phyloP scores from a whole-genome alignment of 2,113 vertebrate species.

The Columba janthina region DNA sequence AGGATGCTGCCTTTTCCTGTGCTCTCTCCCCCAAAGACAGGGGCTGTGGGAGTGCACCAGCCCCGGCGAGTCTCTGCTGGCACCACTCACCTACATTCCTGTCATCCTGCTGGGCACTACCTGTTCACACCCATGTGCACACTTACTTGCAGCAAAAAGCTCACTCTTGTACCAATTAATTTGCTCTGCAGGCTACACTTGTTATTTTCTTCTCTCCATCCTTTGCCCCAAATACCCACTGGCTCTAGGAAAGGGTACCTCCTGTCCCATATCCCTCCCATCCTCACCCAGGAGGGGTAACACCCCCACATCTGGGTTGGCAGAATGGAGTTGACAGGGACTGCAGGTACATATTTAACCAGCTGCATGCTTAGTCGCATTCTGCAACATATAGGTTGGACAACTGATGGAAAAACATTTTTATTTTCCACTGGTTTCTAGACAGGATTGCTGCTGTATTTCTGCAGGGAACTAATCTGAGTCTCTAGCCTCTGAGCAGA shows the following conservation, averaged over 20 bases:
- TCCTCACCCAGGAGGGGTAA: neutral
- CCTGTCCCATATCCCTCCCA: neutral
- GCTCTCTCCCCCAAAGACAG: neutral
- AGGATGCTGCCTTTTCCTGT: neutral
- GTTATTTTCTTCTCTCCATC: neutral
- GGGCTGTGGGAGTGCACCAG: neutral
- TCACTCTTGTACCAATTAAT: rapidly evolving
- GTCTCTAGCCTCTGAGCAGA: neutral
- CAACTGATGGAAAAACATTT: neutral
- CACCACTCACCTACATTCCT: neutral
- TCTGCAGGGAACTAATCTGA: neutral
- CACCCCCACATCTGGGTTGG: neutral
- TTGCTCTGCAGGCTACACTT: neutral
- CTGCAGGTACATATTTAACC: rapidly evolving
- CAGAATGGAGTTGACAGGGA: neutral
- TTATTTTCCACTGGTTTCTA: neutral
- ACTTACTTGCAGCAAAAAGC: neutral
- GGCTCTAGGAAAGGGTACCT: neutral
- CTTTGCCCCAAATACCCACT: rapidly evolving
- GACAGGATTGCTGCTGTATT: neutral
- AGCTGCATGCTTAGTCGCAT: neutral
- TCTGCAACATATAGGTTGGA: neutral
- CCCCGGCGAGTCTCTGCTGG: neutral
- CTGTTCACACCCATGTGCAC: rapidly evolving
- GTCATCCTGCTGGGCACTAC: neutral